Base-by-base conservation (phyloP, 2,888 invertebrate genomes). In the Cryptosula pallasiana region DNA sequence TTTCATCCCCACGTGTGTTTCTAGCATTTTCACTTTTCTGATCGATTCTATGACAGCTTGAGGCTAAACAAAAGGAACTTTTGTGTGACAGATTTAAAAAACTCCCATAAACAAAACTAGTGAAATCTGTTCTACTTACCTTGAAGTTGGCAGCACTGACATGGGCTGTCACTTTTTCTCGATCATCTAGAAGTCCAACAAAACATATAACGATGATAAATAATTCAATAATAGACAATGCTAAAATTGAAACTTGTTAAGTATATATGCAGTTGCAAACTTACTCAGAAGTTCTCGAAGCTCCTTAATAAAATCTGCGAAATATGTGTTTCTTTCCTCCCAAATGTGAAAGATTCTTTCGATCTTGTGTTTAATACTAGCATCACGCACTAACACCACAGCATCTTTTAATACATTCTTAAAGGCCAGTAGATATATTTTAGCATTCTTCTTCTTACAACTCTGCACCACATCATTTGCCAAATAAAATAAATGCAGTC, bases 391-490 rank as follows among this genome's bases (percentile, higher is more conserved):
- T 72, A 83, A 78, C 16, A 93, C 91, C 5, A 94, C 93, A 1
- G 96, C 96, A 81, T 94, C 91, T 83, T 93, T 94, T 71, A 97
- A 87, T 73, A 94, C 92, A 55, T 92, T 92, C 55, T 94, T 94
- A 92, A 95, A 97, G 79, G 93, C 92, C 78, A 94, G 93, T 77
- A 94, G 92, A 63, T 81, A 83, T 54, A 82, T 75, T 81, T 91
- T 91, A 75, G 91, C 92, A 74, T 83, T 81, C 84, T 95, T 95
- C 78, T 94, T 88, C 83, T 95, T 95, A 76, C 95, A 94, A 84
- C 95, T 95, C 84, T 97, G 97, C 77, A 97, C 94, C 72, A 97
- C 95, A 89, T 97, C 97, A 86, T 97, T 97, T 25, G 96, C 95
- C 81, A 97, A 87, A 85, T 97, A 95, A 84, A 97, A 96, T 63